phyloP scores from a whole-genome alignment of 2,113 vertebrate genomes.

The Indri indri region DNA sequence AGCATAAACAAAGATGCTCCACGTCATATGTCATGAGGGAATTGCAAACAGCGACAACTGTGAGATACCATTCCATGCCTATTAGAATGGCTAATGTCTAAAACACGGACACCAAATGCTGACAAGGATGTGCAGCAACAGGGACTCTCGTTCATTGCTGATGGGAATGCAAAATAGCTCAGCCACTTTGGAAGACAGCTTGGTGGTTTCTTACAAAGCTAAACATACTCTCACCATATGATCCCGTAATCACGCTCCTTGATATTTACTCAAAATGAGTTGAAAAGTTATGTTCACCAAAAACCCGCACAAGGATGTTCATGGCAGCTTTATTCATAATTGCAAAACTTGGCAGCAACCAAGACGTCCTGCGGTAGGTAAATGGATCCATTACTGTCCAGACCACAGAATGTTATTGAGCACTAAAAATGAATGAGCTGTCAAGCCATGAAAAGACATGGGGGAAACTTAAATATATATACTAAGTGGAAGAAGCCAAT shows the following conservation, averaged over 20 bases:
- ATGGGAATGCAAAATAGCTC: neutral
- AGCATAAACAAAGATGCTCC: neutral
- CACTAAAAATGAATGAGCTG: neutral
- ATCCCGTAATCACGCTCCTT: neutral
- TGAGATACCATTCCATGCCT: neutral
- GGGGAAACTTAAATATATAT: neutral
- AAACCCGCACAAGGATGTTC: neutral
- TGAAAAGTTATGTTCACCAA: neutral
- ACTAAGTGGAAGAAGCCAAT: neutral
- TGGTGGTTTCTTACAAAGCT: neutral
- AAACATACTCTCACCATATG: neutral
- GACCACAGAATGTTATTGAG: neutral
- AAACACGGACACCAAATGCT: neutral
- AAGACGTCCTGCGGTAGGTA: neutral
- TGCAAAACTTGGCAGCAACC: neutral
- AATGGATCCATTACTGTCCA: neutral
- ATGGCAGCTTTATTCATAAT: neutral
- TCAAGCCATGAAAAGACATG: neutral
- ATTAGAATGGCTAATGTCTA: neutral
- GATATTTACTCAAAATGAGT: neutral
- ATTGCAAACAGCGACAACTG: neutral
- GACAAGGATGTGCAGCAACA: neutral
- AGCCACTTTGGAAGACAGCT: neutral
- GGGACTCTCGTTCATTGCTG: neutral
- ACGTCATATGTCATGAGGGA: neutral